Conservation (phyloP, 2,888 invertebrate genomes). For the Gasteruption jaculator region DNA sequence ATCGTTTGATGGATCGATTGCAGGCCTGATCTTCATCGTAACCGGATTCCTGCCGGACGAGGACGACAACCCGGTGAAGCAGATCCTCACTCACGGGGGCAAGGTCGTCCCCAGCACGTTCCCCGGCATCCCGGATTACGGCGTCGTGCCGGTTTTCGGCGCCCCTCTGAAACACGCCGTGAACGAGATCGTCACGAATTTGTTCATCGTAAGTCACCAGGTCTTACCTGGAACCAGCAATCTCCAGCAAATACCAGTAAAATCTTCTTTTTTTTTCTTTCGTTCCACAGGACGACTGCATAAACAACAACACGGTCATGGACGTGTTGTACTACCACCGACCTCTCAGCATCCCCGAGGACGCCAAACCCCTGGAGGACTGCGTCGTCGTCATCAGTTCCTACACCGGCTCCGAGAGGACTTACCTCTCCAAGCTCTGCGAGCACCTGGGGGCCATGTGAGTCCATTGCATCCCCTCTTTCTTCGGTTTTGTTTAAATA, state of each 20-base stretch:
- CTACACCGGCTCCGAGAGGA: slow-evolving; percentile 69
- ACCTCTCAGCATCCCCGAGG: slow-evolving; percentile 57
- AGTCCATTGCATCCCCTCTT: background rate
- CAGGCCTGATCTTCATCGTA: slow-evolving; percentile 49
- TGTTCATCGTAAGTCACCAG: slow-evolving; percentile 67
- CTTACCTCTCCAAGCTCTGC: slow-evolving; percentile 68
- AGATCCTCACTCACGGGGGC: slow-evolving; percentile 59
- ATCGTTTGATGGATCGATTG: too few relatives aligned
- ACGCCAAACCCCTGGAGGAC: slow-evolving; percentile 57
- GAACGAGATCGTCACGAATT: slow-evolving; percentile 63
- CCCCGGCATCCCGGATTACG: slow-evolving; percentile 61
- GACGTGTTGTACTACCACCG: slow-evolving; percentile 69
- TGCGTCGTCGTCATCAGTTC: slow-evolving; percentile 79
- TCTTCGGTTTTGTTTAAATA: background rate
- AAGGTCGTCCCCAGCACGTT: slow-evolving; percentile 53
- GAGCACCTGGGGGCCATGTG: slow-evolving; percentile 66
- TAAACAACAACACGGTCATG: slow-evolving; percentile 57
- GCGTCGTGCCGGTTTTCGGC: slow-evolving; percentile 59
- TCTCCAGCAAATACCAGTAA: background rate
- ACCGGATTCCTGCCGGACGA: slow-evolving; percentile 53
- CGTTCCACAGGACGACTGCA: slow-evolving; percentile 61
- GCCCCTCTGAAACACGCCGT: slow-evolving; percentile 54
- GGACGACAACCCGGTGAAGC: slow-evolving; percentile 46
- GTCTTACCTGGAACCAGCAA: background rate
- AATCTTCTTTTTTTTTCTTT: slow-evolving; percentile 1